Conservation (phyloP, 2,797 vertebrate species). For the Prionace glauca region DNA sequence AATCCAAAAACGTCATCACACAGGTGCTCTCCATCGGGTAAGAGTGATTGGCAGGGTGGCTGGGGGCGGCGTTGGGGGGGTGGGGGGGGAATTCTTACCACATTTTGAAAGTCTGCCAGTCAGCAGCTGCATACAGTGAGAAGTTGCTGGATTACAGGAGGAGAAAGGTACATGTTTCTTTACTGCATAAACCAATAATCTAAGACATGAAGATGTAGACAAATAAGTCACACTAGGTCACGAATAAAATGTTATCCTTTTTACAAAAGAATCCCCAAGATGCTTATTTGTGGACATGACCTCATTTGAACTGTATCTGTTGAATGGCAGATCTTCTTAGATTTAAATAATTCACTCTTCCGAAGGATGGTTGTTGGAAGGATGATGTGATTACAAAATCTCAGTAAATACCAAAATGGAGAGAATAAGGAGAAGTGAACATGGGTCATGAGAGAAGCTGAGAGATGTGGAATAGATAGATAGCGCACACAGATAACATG, state of each 20-base stretch:
- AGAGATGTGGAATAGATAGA: constrained; percentile 36
- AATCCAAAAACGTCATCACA: neutral
- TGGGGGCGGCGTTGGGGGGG: constrained; percentile 45
- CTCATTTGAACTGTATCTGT: constrained; percentile 38
- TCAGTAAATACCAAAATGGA: neutral
- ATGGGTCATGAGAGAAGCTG: neutral
- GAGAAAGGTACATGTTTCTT: constrained; percentile 45
- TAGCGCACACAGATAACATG: neutral
- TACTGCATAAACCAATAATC: constrained; percentile 34
- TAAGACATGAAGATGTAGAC: constrained; percentile 28
- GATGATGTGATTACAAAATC: neutral
- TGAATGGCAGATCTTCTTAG: constrained; percentile 38
- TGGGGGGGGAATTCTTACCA: constrained; percentile 75
- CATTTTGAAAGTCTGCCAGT: constrained; percentile 83
- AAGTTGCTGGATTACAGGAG: constrained; percentile 76
- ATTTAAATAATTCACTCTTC: constrained; percentile 27
- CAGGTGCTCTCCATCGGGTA: constrained; percentile 30
- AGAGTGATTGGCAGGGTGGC: constrained; percentile 48
- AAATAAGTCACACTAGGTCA: constrained; percentile 18
- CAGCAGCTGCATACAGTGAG: constrained; percentile 77
- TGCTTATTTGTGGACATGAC: neutral
- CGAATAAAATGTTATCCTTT: neutral
- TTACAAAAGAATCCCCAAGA: neutral
- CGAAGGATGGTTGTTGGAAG: neutral
- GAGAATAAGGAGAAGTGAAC: constrained; percentile 50